A percentile compares a stretch with the other conserved stretches of the same genome.
Conservation (phyloP, 1,140 invertebrate species). For the Samia ricini region DNA sequence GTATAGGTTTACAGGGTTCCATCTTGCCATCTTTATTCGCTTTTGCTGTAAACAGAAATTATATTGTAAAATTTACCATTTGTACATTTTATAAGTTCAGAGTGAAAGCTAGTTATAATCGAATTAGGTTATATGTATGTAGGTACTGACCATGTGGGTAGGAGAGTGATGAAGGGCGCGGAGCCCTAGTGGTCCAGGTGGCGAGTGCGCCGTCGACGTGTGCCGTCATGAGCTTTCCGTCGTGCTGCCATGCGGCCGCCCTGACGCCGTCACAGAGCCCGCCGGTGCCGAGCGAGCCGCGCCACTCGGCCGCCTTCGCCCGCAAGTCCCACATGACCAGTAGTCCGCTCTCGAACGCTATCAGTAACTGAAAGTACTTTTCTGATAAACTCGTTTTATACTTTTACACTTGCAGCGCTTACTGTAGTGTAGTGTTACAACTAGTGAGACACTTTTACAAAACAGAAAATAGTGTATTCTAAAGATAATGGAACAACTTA, state of each 20-base stretch:
- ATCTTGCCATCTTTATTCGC: conserved; percentile 91
- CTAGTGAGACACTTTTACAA: too few species aligned
- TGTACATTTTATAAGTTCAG: background rate
- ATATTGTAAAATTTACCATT: background rate
- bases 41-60: conserved; percentile 83
- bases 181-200: conserved; percentile 91
- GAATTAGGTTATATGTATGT: too few species aligned
- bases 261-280: conserved; percentile 83
- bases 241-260: conserved; percentile 97
- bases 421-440: too few species aligned
- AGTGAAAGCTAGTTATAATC: background rate
- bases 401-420: too few species aligned
- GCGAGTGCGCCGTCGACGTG: conserved; percentile 96
- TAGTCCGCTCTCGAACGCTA: conserved; percentile 96
- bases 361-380: conserved; percentile 87
- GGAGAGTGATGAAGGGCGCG: conserved; percentile 88
- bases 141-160: conserved; percentile 91
- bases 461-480: too few species aligned
- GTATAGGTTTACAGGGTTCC: conserved; percentile 94
- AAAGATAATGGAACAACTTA: too few species aligned
- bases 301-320: conserved; percentile 87
- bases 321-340: conserved; percentile 98
- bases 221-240: conserved; percentile 98
- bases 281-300: conserved; percentile 85
- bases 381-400: too few species aligned